Evolutionary conservation across 2,797 vertebrate species (phyloP).

Genomic region (Myotis pilosus): DNA sequence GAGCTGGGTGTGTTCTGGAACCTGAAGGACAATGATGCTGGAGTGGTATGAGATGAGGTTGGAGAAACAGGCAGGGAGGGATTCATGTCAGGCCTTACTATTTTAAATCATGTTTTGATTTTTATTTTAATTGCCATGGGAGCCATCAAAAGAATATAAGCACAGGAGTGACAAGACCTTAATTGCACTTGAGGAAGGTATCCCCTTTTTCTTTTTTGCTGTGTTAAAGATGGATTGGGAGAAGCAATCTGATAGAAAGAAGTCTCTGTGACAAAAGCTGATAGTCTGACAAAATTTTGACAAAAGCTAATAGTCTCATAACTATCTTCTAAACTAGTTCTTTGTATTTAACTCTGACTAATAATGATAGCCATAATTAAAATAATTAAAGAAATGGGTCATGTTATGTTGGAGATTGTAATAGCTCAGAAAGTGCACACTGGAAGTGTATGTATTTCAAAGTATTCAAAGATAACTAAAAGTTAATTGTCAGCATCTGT

Average conservation of each 20-base stretch:
- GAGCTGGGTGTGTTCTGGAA: neutral
- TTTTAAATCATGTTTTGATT: neutral
- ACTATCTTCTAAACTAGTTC: neutral
- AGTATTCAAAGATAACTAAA: neutral
- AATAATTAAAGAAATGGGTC: neutral
- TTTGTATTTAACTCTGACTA: constrained; percentile 26
- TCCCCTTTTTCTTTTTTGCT: neutral
- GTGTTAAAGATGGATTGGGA: neutral
- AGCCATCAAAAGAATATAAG: neutral
- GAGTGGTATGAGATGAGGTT: neutral
- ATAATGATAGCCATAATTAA: neutral
- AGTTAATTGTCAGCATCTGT: neutral
- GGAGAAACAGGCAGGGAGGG: neutral
- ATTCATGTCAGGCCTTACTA: neutral
- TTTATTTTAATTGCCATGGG: constrained; percentile 31
- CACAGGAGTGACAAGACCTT: neutral
- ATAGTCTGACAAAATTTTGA: constrained; percentile 18
- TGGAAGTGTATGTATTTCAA: neutral
- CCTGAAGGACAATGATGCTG: neutral
- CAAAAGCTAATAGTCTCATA: neutral
- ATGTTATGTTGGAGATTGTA: neutral
- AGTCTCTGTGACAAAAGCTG: constrained; percentile 21
- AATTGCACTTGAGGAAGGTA: neutral
- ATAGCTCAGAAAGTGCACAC: neutral
- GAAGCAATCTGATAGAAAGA: constrained; percentile 20